Percentiles rank a stretch among this genome's conserved stretches.
These are phyloP conservation scores for Polypterus senegalus DNA, from an alignment of 2,113 vertebrate species.

Conservation along the genomic window DNA sequence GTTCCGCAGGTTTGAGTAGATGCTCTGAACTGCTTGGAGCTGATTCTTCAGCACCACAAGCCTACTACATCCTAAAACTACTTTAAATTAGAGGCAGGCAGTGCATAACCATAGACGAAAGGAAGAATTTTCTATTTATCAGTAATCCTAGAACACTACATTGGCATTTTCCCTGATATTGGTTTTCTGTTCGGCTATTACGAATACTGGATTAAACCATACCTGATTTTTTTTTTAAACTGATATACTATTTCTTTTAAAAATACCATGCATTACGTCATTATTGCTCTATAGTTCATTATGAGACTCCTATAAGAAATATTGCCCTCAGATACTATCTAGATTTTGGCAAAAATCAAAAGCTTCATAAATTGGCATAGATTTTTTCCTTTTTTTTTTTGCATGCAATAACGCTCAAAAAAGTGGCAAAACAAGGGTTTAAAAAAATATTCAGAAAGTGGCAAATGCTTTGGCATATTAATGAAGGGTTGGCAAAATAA, in stretches of 20 bases:
- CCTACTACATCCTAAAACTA: slow-evolving; percentile 53
- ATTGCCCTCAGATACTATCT: slow-evolving; percentile 56
- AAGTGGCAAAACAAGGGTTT: slow-evolving; percentile 44
- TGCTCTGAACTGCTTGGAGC: slow-evolving; percentile 49
- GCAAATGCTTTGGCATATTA: slow-evolving; percentile 80
- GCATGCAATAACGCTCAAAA: slow-evolving; percentile 56
- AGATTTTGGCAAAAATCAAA: slow-evolving; percentile 56
- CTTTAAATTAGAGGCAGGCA: slow-evolving; percentile 65
- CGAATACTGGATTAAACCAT: slow-evolving; percentile 54
- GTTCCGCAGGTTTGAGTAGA: slow-evolving; percentile 41
- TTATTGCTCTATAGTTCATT: slow-evolving; percentile 74
- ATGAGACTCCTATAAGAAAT: slow-evolving; percentile 55
- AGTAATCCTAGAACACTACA: slow-evolving; percentile 53
- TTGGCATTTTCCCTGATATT: slow-evolving; percentile 66
- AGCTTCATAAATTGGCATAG: slow-evolving; percentile 69
- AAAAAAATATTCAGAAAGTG: slow-evolving; percentile 49
- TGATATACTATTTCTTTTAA: slow-evolving; percentile 67
- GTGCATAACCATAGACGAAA: slow-evolving; percentile 69
- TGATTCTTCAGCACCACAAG: slow-evolving; percentile 52
- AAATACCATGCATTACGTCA: slow-evolving; percentile 72
- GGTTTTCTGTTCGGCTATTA: slow-evolving; percentile 50
- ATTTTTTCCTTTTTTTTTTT: slow-evolving; percentile 48
- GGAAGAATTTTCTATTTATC: slow-evolving; percentile 32
- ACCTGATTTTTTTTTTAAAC: slow-evolving; percentile 59
- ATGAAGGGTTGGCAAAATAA: slow-evolving; percentile 50